Evolutionary conservation across 2,113 vertebrate genomes (phyloP), one percentile per base, ranked within the genome.

Genomic region (Phalacrocorax brasilianus): DNA sequence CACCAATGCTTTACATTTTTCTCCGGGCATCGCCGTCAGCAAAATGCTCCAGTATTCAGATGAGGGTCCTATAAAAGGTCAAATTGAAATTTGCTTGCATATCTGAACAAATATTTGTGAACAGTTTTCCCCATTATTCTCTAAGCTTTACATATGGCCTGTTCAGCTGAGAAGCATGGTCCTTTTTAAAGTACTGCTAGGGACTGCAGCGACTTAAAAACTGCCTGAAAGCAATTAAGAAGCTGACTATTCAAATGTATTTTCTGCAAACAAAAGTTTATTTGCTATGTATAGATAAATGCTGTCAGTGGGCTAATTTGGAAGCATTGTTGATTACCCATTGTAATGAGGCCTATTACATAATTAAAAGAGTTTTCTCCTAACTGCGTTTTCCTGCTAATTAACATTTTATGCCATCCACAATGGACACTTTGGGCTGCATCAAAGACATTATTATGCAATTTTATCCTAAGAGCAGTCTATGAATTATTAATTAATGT

Each of bases 401-500:
- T 98, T 98, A 98, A 97, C 98, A 97, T 97, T 98, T 98, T 97
- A 97, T 91, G 91, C 96, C 94, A 96, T 97, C 97, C 97, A 95
- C 96, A 96, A 96, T 97, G 97, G 98, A 98, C 95, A 98, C 78
- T 96, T 91, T 89, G 97, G 95, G 95, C 97, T 97, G 95, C 97
- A 94, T 97, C 94, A 90, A 89, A 96, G 95, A 93, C 80, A 86
- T 98, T 97, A 98, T 98, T 97, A 98, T 97, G 96, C 92, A 96
- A 98, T 97, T 97, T 97, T 96, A 98, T 97, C 96, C 96, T 92
- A 96, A 86, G 86, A 97, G 74, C 55, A 93, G 94, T 73, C 96
- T 97, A 97, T 98, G 96, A 98, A 98, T 98, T 98, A 98, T 98
- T 98, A 98, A 98, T 98, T 98, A 97, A 95, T 97, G 98, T 97